Percentiles rank a stretch among this genome's conserved stretches.
phyloP scores from a whole-genome alignment of 1,140 invertebrate genomes.

The Drosophila neocordata region DNA sequence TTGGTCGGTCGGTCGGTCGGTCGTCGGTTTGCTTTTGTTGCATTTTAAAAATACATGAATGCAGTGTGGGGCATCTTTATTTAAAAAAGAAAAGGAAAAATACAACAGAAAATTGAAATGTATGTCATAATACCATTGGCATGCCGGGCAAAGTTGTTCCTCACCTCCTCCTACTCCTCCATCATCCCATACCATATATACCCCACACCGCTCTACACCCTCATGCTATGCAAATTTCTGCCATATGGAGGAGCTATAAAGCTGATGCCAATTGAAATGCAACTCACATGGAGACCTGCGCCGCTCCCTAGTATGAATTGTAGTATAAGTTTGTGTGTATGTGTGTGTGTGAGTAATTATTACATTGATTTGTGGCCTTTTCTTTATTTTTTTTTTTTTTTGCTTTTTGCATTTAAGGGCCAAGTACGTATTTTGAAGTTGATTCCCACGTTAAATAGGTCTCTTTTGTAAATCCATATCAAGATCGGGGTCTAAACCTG shows the following conservation, averaged over 20 bases:
- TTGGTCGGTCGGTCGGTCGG: slow-evolving; percentile 16
- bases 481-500: slow-evolving; percentile 48
- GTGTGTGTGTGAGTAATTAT: slow-evolving; percentile 1
- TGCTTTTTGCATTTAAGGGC: slow-evolving; percentile 60
- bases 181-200: neutral
- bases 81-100: slow-evolving; percentile 20
- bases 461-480: slow-evolving; percentile 37
- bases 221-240: slow-evolving; percentile 57
- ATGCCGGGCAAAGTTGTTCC: slow-evolving; percentile 56
- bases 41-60: slow-evolving; percentile 70
- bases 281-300: slow-evolving; percentile 50
- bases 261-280: slow-evolving; percentile 68
- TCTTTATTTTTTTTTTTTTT: slow-evolving; percentile 7
- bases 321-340: neutral
- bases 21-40: slow-evolving; percentile 58
- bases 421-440: slow-evolving; percentile 14
- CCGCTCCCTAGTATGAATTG: slow-evolving; percentile 9
- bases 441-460: slow-evolving; percentile 70
- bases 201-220: neutral
- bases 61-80: slow-evolving; percentile 67
- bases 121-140: slow-evolving; percentile 75
- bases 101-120: slow-evolving; percentile 59
- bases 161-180: neutral
- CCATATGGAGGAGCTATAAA: slow-evolving; percentile 57
- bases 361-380: slow-evolving; percentile 19